Percentiles rank a stretch among this genome's conserved stretches.
Evolutionary conservation across 2,113 vertebrate species (phyloP).

Genomic region (Muntiacus reevesi): DNA sequence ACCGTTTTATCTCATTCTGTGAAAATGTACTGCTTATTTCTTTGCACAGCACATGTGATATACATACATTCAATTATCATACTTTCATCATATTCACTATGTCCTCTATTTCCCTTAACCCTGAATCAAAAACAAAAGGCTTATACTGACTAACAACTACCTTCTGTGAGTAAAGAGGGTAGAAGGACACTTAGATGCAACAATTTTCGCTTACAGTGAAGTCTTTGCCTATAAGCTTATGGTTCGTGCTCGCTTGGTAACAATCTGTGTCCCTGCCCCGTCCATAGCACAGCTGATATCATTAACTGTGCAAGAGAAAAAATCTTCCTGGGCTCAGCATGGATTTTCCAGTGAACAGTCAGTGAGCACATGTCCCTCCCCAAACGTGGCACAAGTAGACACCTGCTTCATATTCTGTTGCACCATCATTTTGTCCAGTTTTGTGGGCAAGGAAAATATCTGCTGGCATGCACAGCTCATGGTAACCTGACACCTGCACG

Average conservation of each 20-base stretch:
- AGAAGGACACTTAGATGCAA: background rate
- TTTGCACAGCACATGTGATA: background rate
- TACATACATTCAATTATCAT: background rate
- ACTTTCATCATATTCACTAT: background rate
- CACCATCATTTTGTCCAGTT: background rate
- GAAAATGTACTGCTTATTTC: background rate
- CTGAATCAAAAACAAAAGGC: background rate
- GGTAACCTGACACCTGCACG: background rate
- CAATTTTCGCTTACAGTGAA: background rate
- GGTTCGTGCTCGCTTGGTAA: background rate
- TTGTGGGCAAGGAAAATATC: background rate
- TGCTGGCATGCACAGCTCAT: background rate
- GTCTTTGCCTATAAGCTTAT: background rate
- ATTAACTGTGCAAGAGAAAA: background rate
- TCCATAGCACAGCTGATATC: background rate
- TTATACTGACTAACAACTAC: background rate
- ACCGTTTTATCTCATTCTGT: background rate
- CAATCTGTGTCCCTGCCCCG: background rate
- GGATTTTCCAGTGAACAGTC: background rate
- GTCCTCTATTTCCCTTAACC: background rate
- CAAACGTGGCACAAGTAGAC: background rate
- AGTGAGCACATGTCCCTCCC: background rate
- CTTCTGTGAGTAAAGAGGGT: background rate
- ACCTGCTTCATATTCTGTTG: background rate
- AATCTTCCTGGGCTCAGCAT: background rate